Percentiles rank a stretch among this genome's conserved stretches.
These are phyloP conservation scores for Falco berigora DNA, from an alignment of 2,797 vertebrate genomes.

Conservation along the genomic window DNA sequence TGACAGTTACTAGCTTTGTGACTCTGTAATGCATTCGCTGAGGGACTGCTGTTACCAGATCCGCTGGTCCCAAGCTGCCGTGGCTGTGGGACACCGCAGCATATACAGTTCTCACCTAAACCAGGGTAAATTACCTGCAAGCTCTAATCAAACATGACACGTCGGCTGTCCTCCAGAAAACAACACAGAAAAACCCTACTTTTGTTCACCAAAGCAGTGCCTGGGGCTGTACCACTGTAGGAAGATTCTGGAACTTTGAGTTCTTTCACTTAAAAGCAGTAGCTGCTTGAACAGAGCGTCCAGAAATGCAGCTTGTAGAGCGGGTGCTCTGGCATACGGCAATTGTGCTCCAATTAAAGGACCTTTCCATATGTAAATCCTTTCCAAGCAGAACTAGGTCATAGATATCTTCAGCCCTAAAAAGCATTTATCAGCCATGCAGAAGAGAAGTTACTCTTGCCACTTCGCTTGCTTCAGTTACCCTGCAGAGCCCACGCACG, in stretches of 20 bases:
- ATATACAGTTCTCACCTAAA: rapidly evolving
- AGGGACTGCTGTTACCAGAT: neutral
- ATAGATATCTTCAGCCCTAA: neutral
- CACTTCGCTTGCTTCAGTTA: neutral
- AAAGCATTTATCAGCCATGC: neutral
- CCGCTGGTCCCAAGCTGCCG: neutral
- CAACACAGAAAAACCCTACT: neutral
- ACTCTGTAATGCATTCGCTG: neutral
- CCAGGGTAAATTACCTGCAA: neutral
- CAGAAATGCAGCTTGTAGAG: neutral
- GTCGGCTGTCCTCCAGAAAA: neutral
- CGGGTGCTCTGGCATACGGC: neutral
- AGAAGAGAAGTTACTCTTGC: neutral
- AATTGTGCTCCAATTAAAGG: neutral
- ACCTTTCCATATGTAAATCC: neutral
- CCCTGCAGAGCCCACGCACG: neutral
- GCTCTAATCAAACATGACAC: neutral
- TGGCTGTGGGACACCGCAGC: neutral
- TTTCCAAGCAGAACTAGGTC: constrained; percentile 36
- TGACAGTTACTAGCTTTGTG: neutral
- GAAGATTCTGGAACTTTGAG: neutral
- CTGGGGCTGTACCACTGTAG: neutral
- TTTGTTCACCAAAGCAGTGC: neutral
- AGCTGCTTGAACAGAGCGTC: neutral
- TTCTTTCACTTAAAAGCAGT: neutral